phyloP scores from a whole-genome alignment of 2,888 invertebrate species.

The Drosophila birchii region DNA sequence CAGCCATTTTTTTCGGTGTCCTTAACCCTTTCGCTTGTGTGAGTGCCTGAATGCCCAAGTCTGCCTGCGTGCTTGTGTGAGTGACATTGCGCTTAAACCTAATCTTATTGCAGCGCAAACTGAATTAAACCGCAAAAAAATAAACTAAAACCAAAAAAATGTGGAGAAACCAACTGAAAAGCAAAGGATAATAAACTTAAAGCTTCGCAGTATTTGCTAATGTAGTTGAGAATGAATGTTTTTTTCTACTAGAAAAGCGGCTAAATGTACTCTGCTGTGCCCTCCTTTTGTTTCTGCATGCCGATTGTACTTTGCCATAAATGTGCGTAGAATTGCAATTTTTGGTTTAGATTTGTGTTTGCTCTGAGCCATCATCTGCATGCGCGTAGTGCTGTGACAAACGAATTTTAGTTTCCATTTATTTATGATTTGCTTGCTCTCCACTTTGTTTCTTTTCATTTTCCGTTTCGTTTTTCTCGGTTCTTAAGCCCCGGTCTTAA shows the following conservation, averaged over 20 bases:
- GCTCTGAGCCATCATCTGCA: slow-evolving; percentile 56
- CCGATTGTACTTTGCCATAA: slow-evolving; percentile 54
- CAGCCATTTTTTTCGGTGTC: slow-evolving; percentile 8
- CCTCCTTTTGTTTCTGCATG: slow-evolving; percentile 67
- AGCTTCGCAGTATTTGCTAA: slow-evolving; percentile 83
- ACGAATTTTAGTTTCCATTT: slow-evolving; percentile 64
- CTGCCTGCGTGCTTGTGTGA: slow-evolving; percentile 42
- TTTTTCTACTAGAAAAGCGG: slow-evolving; percentile 57
- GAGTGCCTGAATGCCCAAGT: slow-evolving; percentile 30
- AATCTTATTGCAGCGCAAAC: slow-evolving; percentile 59
- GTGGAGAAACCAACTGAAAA: slow-evolving; percentile 31
- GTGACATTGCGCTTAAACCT: slow-evolving; percentile 47
- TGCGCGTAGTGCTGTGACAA: slow-evolving; percentile 64
- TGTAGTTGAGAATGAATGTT: slow-evolving; percentile 66
- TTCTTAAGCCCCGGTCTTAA: slow-evolving; percentile 45
- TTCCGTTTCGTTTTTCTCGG: slow-evolving; percentile 24
- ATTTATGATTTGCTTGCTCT: slow-evolving; percentile 74
- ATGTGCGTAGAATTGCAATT: slow-evolving; percentile 26
- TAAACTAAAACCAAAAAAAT: slow-evolving; percentile 30
- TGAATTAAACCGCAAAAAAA: slow-evolving; percentile 26
- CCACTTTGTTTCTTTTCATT: slow-evolving; percentile 9
- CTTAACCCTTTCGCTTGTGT: slow-evolving; percentile 36
- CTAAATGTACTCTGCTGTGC: slow-evolving; percentile 42
- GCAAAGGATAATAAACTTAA: slow-evolving; percentile 70
- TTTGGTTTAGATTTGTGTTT: slow-evolving; percentile 24